Conservation (phyloP, 2,113 vertebrate species). For the Naja naja region DNA sequence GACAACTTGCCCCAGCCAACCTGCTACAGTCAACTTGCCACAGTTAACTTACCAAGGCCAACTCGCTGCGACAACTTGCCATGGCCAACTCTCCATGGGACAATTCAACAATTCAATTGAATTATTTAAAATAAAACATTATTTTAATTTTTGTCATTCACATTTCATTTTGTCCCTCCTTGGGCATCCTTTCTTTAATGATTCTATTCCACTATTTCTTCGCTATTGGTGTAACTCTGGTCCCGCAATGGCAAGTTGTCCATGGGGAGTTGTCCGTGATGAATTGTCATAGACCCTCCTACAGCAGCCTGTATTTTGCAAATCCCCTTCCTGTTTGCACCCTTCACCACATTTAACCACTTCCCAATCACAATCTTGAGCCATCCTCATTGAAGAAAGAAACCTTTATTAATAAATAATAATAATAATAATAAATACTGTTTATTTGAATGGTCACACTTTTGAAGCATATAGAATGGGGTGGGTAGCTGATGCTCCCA, state of each 20-base stretch:
- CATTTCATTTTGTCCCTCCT: background rate
- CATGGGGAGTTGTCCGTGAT: background rate
- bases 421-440: constrained; percentile 73
- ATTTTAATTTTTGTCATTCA: background rate
- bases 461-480: constrained; percentile 73
- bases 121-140: background rate
- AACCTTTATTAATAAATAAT: constrained; percentile 81
- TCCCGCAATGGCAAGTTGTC: background rate
- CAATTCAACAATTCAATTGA: background rate
- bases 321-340: background rate
- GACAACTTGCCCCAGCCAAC: background rate
- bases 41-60: too few species aligned
- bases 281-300: background rate
- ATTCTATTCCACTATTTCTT: background rate
- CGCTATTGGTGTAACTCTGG: background rate
- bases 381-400: constrained; percentile 76
- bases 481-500: constrained; percentile 51
- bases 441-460: constrained; percentile 72
- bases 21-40: too few species aligned
- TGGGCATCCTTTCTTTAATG: background rate
- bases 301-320: background rate
- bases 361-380: constrained; percentile 53
- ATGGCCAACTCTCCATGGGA: background rate
- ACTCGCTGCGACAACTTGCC: background rate
- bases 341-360: background rate